Evolutionary conservation across 2,113 vertebrate species (phyloP).

Genomic region (Chaetodon auriga): DNA sequence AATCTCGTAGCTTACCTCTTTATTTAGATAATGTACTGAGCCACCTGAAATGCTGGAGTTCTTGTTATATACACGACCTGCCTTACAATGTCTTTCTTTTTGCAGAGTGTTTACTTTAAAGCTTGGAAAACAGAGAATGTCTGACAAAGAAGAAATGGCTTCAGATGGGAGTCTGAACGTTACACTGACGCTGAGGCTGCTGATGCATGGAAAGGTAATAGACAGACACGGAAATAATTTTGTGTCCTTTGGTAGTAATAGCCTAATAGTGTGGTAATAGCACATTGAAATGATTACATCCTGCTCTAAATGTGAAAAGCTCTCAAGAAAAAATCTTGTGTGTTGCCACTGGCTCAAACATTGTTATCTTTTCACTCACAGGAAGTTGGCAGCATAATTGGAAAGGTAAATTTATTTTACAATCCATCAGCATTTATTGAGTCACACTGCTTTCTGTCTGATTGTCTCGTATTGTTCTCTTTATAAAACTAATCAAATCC

Average conservation of each 20-base stretch:
- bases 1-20: background rate
- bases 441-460: conserved; percentile 3
- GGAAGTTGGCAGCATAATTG: conserved; percentile 96
- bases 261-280: conserved; percentile 13
- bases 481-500: conserved; percentile 28
- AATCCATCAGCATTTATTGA: conserved; percentile 19
- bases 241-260: background rate
- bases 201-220: conserved; percentile 95
- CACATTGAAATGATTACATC: conserved; percentile 29
- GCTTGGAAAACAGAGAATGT: conserved; percentile 77
- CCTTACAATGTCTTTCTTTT: conserved; percentile 46
- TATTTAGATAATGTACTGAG: conserved; percentile 26
- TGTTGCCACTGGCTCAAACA: conserved; percentile 6
- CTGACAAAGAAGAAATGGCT: conserved; percentile 86
- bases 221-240: conserved; percentile 4
- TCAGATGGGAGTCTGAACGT: conserved; percentile 90
- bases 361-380: conserved; percentile 78
- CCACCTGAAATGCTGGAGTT: background rate
- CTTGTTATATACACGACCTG: conserved; percentile 24
- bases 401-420: conserved; percentile 86
- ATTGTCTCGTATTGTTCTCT: conserved; percentile 6
- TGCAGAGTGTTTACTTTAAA: conserved; percentile 82
- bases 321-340: background rate
- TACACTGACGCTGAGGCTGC: conserved; percentile 90
- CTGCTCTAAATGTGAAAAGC: conserved; percentile 20